phyloP scores from a whole-genome alignment of 2,797 vertebrate species.

The Enteromius viviparus region DNA sequence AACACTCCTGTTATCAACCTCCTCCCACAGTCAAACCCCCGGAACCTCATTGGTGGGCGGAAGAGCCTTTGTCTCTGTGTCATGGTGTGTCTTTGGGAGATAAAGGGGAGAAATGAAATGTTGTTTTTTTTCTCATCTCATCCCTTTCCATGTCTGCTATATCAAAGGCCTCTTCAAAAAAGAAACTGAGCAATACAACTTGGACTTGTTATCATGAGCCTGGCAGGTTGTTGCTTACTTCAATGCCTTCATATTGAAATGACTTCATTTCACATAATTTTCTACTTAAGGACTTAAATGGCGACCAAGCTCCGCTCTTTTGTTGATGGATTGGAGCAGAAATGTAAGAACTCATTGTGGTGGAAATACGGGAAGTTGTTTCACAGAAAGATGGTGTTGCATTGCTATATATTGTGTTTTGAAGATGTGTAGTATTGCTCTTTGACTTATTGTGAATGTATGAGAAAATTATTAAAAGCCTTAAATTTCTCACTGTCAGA shows the following conservation, averaged over 20 bases:
- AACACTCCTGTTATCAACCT: conserved; percentile 57
- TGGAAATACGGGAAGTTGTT: conserved; percentile 42
- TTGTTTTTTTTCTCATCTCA: conserved; percentile 55
- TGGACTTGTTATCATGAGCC: conserved; percentile 62
- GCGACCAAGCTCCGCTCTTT: conserved; percentile 46
- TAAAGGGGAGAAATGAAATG: conserved; percentile 58
- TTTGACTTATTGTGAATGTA: background rate
- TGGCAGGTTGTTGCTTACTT: conserved; percentile 62
- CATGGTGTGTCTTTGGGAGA: conserved; percentile 65
- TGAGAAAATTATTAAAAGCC: background rate
- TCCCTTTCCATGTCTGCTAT: conserved; percentile 58
- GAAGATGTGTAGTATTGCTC: background rate
- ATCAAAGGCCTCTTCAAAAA: conserved; percentile 63
- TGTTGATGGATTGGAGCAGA: conserved; percentile 40
- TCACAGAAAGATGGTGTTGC: background rate
- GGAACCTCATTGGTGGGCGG: conserved; percentile 52
- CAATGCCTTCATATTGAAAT: conserved; percentile 58
- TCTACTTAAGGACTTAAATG: conserved; percentile 53
- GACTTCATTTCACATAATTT: conserved; percentile 56
- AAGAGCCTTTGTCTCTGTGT: conserved; percentile 63
- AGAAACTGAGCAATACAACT: conserved; percentile 59
- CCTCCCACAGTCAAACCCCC: conserved; percentile 61
- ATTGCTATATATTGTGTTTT: conserved; percentile 9
- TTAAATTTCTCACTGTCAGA: background rate
- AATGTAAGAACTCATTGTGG: conserved; percentile 11